Evolutionary conservation across 2,113 vertebrate genomes (phyloP), one percentile per base, ranked within the genome.

Genomic region (Rhinolophus ferrumequinum): DNA sequence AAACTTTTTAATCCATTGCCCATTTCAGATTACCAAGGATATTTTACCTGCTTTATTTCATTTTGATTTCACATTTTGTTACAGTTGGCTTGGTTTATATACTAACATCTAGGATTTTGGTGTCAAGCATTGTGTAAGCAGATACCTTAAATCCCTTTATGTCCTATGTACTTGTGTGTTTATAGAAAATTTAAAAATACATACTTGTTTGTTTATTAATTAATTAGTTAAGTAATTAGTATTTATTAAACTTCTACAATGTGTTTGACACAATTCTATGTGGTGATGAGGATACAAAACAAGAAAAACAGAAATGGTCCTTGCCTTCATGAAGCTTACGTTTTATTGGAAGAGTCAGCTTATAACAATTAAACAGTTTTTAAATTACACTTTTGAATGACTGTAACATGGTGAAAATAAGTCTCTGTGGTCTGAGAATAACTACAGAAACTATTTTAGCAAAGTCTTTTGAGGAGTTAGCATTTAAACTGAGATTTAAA

Each of bases 401-500:
- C 9, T 30, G 47, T 44, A 44, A 0, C 1, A 67, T 30, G 28
- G 83, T 93, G 38, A 41, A 88, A 75, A 93, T 89, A 80, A 76
- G 12, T 30, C 24, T 26, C 41, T 67, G 19, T 62, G n/a, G 47
- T n/a, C 38, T 66, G 90, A 50, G 33, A 92, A 54, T 58, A 52
- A 56, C 33, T 70, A 60, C 16, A 82, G 28, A 19, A 58, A 38
- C 64, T 85, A 54, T 69, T 75, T 30, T 66, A 58, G 30, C 7
- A 81, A 95, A 93, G 19, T 35, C 15, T 66, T 94, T 70, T 60
- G 33, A 76, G 13, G 69, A 67, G 24, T 60, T 87, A 92, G n/a
- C 47, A 93, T 54, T 69, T 85, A 72, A 67, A 10, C n/a, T 94
- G 41, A 80, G 24, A 89, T 92, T 97, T 88, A 87, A 47, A 85